Conservation (phyloP, 2,113 vertebrate genomes). For the Strigops habroptila region DNA sequence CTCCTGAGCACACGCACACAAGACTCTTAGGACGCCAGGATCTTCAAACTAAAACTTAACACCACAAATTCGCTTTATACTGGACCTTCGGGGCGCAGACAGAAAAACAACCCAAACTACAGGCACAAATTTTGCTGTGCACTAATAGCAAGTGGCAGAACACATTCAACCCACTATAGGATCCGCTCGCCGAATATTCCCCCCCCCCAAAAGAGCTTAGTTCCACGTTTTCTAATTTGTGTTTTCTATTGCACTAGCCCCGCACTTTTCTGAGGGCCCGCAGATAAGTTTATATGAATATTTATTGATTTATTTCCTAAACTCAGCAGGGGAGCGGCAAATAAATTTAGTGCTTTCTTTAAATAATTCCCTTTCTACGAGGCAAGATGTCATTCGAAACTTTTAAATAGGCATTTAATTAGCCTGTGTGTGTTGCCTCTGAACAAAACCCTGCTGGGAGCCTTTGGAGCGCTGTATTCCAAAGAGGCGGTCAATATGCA, state of each 20-base stretch:
- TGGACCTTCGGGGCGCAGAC: not conserved
- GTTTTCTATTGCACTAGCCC: conserved; percentile 7
- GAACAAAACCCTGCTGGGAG: conserved; percentile 77
- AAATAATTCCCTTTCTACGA: conserved; percentile 81
- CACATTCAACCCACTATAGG: not conserved
- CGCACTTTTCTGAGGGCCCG: conserved; percentile 33
- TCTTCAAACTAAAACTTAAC: not conserved
- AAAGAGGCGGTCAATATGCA: conserved; percentile 88
- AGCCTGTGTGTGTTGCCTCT: conserved; percentile 77
- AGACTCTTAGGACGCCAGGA: not conserved
- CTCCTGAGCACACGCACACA: fast-evolving
- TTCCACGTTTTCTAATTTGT: conserved; percentile 10
- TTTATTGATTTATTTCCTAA: conserved; percentile 82
- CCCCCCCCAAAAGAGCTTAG: not conserved
- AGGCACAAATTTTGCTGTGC: not conserved
- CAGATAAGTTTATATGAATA: conserved; percentile 77
- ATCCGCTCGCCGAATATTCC: not conserved
- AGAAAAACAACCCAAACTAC: not conserved
- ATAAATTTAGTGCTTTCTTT: conserved; percentile 81
- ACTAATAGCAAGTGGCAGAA: not conserved
- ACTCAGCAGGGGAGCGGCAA: conserved; percentile 73
- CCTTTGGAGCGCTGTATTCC: conserved; percentile 72
- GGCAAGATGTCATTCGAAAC: conserved; percentile 82
- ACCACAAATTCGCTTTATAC: not conserved
- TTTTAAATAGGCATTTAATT: conserved; percentile 93